These are phyloP conservation scores for Cerastis rubricosa DNA, from an alignment of 2,888 invertebrate species.

Conservation along the genomic window DNA sequence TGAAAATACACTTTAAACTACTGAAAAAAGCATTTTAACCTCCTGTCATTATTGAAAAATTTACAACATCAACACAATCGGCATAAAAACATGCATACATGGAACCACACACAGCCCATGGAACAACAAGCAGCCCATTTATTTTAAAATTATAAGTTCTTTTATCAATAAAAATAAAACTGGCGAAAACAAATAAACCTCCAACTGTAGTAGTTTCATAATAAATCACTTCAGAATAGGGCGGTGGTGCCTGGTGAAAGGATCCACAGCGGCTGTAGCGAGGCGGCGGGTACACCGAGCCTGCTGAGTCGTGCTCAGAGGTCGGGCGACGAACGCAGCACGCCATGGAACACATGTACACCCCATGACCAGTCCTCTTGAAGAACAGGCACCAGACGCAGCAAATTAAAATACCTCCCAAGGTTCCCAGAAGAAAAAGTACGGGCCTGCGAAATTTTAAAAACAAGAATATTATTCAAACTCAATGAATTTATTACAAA, in stretches of 20 bases:
- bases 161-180: conserved; percentile 57
- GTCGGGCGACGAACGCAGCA: conserved; percentile 86
- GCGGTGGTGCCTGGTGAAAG: conserved; percentile 95
- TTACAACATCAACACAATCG: not conserved
- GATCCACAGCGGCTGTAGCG: conserved; percentile 96
- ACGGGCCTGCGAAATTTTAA: conserved; percentile 88
- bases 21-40: conserved; percentile 55
- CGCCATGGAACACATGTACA: conserved; percentile 80
- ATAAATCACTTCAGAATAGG: conserved; percentile 94
- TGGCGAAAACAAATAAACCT: conserved; percentile 70
- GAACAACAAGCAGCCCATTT: conserved; percentile 19
- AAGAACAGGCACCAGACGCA: conserved; percentile 92
- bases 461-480: not conserved
- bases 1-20: conserved; percentile 9
- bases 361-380: conserved; percentile 75
- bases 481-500: not conserved
- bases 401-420: conserved; percentile 92
- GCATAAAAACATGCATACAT: conserved; percentile 41
- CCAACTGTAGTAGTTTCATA: conserved; percentile 67
- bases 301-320: conserved; percentile 95
- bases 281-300: conserved; percentile 95
- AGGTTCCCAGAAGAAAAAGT: conserved; percentile 93
- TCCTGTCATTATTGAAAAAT: not conserved
- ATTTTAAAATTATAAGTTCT: conserved; percentile 7
- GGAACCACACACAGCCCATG: too few species aligned